Conservation (phyloP, 2,888 invertebrate genomes). For the Nephrocerus scutellatus region DNA sequence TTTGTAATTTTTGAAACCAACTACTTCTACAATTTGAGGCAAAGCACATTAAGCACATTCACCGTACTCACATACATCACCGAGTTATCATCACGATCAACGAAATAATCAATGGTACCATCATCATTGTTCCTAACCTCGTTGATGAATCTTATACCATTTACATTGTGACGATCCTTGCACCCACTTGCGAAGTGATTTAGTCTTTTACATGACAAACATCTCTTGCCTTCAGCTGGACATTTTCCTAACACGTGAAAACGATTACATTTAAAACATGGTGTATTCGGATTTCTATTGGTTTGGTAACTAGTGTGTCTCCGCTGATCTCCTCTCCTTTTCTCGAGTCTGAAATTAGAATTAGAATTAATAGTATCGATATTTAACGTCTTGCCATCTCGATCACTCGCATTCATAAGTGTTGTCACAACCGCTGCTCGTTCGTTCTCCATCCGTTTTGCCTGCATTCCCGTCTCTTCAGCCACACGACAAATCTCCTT, state of each 20-base stretch:
- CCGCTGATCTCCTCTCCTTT: no score
- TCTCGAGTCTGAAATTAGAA: constrained; percentile 1
- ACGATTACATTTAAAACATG: constrained; percentile 4
- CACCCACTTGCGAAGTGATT: no score
- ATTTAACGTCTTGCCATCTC: neutral
- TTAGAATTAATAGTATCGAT: neutral
- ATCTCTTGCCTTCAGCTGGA: constrained; percentile 9
- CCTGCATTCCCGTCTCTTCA: constrained; percentile 7
- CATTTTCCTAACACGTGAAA: constrained; percentile 6
- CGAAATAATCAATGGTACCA: constrained; percentile 5
- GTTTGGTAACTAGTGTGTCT: constrained; percentile 3
- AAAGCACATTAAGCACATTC: constrained; percentile 9
- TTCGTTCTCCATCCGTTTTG: constrained; percentile 5
- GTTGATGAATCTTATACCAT: no score
- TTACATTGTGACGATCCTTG: no score
- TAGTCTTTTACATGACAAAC: constrained; percentile 3
- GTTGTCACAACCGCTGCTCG: constrained; percentile 2
- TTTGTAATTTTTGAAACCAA: constrained; percentile 1
- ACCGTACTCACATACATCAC: constrained; percentile 10
- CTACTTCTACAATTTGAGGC: constrained; percentile 4
- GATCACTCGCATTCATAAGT: no score
- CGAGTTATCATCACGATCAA: constrained; percentile 5
- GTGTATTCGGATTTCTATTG: constrained; percentile 4
- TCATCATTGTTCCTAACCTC: neutral
- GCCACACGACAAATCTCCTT: constrained; percentile 12